phyloP scores from a whole-genome alignment of 1,140 invertebrate species.

The Metaphire vulgaris region DNA sequence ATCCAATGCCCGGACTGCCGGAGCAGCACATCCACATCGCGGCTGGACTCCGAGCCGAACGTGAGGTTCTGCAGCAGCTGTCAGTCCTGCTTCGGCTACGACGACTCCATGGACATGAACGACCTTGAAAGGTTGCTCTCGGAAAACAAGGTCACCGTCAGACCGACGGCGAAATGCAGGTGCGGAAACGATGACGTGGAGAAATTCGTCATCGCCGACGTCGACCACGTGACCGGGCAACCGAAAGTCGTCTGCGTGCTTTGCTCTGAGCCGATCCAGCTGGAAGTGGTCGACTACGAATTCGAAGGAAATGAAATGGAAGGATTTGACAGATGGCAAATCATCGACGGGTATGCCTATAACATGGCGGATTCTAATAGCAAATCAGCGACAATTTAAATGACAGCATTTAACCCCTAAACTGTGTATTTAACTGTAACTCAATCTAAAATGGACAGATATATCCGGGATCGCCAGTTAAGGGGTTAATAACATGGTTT shows the following conservation, averaged over 20 bases:
- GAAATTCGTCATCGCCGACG: background rate
- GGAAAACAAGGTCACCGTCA: background rate
- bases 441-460: too few relatives aligned
- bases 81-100: background rate
- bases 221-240: background rate
- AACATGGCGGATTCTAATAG: too few relatives aligned
- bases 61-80: slow-evolving; percentile 4
- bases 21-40: background rate
- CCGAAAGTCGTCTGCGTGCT: background rate
- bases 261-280: background rate
- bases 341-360: too few relatives aligned
- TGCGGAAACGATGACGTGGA: slow-evolving; percentile 15
- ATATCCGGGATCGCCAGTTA: too few relatives aligned
- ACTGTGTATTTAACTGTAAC: too few relatives aligned
- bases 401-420: too few relatives aligned
- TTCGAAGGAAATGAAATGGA: too few relatives aligned
- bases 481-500: too few relatives aligned
- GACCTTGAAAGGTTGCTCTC: background rate
- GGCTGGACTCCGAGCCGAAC: background rate
- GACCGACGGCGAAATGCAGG: background rate
- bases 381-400: too few relatives aligned
- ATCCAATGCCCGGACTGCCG: background rate
- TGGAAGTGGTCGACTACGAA: background rate
- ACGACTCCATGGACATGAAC: background rate
- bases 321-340: too few relatives aligned